Evolutionary conservation across 2,113 vertebrate genomes (phyloP), one percentile per base, ranked within the genome.

Genomic region (Furnarius figulus): DNA sequence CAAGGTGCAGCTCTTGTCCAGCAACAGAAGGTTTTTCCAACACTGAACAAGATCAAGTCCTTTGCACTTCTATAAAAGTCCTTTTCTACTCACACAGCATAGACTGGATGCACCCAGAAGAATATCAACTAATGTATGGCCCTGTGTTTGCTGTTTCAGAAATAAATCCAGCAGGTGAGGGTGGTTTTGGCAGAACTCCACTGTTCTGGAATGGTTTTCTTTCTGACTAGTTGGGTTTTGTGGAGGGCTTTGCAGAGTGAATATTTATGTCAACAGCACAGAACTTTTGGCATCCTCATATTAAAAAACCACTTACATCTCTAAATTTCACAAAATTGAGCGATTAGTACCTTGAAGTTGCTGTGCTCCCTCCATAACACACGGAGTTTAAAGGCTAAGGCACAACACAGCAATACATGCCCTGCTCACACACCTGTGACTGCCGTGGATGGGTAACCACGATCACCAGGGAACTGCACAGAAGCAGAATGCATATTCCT

Each of bases 61-160:
- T 56, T 21, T 30, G 8, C 83, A 58, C 25, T 27, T 35, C 35
- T 59, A 3, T 0, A 19, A 19, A 44, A 79, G 31, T 11, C 6
- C 1, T 44, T 86, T 74, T 46, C 53, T 10, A 70, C 9, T 31
- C 44, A 53, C 2, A 0, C 12, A 42, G 30, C 1, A 0, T 37
- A 72, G 46, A 3, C 6, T 17, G 33, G 40, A 62, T 52, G 24
- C 46, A 58, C 18, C 11, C 33, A 22, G 73, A 82, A 50, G 28
- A 14, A 21, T 10, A 80, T 0, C 25, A 31, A 47, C 35, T 22
- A 5, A 16, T 52, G 20, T 50, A 59, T 15, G 7, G 37, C 20
- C 73, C 44, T 66, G 33, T 61, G 56, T 65, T 42, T 7, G 37
- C 3, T 3, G 22, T 53, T 67, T 67, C 44, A 61, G 72, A 63